phyloP scores from a whole-genome alignment of 2,113 vertebrate species.

The Corythornis vintsioides region DNA sequence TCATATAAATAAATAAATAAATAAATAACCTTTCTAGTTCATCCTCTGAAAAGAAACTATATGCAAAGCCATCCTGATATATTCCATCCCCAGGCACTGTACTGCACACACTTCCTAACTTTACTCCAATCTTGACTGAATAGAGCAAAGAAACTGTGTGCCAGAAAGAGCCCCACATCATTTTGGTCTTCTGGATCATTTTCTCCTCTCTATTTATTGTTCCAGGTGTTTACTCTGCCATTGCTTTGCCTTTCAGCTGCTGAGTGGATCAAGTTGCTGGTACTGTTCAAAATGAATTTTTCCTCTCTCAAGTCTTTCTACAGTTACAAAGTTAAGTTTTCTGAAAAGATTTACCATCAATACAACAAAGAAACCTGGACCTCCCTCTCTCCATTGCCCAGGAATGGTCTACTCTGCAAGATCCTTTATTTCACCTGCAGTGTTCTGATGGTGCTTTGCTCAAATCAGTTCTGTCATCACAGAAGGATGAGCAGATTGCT shows the following conservation, averaged over 20 bases:
- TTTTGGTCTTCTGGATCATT: not conserved
- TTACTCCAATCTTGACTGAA: not conserved
- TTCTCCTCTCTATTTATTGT: not conserved
- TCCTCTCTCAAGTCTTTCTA: not conserved
- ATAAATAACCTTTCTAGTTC: not conserved
- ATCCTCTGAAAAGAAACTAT: not conserved
- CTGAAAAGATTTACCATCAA: not conserved
- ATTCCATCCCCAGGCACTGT: not conserved
- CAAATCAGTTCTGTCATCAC: not conserved
- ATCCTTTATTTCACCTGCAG: not conserved
- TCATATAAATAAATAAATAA: not conserved
- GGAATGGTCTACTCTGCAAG: not conserved
- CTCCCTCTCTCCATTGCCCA: not conserved
- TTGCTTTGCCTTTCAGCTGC: not conserved
- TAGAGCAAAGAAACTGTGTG: not conserved
- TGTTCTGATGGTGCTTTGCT: not conserved
- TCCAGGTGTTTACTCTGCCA: not conserved
- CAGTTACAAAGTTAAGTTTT: not conserved
- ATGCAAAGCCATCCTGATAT: not conserved
- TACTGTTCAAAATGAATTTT: not conserved
- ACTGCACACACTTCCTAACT: not conserved
- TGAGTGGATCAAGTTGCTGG: not conserved
- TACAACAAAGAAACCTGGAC: not conserved
- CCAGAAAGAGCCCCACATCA: rapidly evolving
- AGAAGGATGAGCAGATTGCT: not conserved